Percentiles rank a stretch among this genome's conserved stretches.
Conservation (phyloP, 2,113 vertebrate species). For the Silurus meridionalis region DNA sequence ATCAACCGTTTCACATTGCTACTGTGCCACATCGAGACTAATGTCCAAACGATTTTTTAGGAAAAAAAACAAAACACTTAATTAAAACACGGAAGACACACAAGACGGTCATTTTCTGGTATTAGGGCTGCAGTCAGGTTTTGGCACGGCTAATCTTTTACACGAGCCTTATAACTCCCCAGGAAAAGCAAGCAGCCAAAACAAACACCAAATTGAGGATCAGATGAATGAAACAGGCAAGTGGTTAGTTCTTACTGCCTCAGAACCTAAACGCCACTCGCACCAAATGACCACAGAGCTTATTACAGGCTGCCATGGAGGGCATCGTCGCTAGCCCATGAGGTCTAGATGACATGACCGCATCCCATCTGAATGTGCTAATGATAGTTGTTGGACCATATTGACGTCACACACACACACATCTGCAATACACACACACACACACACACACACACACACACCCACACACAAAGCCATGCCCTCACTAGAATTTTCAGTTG, state of each 20-base stretch:
- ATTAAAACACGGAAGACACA: constrained; percentile 61
- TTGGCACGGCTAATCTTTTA: constrained; percentile 56
- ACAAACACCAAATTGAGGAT: constrained; percentile 52
- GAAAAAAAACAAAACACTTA: neutral
- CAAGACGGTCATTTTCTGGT: constrained; percentile 70
- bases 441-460: constrained; percentile 52
- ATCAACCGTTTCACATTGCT: neutral
- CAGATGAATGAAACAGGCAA: constrained; percentile 44
- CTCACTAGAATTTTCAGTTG: constrained; percentile 66
- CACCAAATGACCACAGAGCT: constrained; percentile 22
- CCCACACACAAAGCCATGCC: constrained; percentile 52
- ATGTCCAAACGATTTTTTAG: constrained; percentile 3
- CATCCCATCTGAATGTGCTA: constrained; percentile 65
- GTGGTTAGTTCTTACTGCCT: constrained; percentile 52
- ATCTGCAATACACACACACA: constrained; percentile 48
- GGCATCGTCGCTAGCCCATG: constrained; percentile 34
- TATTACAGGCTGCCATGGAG: constrained; percentile 48
- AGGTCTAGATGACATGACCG: constrained; percentile 56
- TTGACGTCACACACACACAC: constrained; percentile 68
- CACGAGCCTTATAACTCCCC: constrained; percentile 48
- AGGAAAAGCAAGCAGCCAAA: constrained; percentile 53
- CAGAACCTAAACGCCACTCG: constrained; percentile 27
- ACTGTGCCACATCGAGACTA: neutral
- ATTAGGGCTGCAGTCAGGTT: constrained; percentile 66
- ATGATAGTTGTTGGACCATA: constrained; percentile 68